These are phyloP conservation scores for Istiophorus platypterus DNA, from an alignment of 2,113 vertebrate genomes.

Conservation along the genomic window DNA sequence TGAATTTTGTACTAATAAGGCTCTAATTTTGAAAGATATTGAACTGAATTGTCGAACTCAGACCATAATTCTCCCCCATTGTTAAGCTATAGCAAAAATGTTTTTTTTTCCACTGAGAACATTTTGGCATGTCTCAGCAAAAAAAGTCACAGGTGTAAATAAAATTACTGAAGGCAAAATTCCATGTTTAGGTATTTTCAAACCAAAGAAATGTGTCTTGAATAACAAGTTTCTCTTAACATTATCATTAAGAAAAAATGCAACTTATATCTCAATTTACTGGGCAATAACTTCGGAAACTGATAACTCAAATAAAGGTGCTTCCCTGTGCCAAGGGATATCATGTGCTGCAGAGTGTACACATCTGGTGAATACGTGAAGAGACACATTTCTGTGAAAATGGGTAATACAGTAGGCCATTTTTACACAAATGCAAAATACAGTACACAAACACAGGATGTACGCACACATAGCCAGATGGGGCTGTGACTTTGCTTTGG, in stretches of 20 bases:
- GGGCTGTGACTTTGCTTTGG: conserved; percentile 64
- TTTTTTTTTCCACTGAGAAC: not conserved
- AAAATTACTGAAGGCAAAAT: not conserved
- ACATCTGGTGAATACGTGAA: conserved; percentile 66
- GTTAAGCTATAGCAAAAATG: not conserved
- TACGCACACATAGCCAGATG: conserved; percentile 73
- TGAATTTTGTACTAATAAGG: not conserved
- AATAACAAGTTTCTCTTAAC: conserved; percentile 4
- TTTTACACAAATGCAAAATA: conserved; percentile 68
- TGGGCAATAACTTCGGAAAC: conserved; percentile 11
- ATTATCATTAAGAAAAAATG: conserved; percentile 3
- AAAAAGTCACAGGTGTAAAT: not conserved
- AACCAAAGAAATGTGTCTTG: not conserved
- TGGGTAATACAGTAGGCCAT: conserved; percentile 66
- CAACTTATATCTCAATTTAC: conserved; percentile 17
- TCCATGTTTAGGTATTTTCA: not conserved
- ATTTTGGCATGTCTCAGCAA: not conserved
- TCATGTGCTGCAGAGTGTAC: conserved; percentile 48
- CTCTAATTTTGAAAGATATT: not conserved
- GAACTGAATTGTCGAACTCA: not conserved
- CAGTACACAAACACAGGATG: conserved; percentile 68
- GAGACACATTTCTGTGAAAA: conserved; percentile 62
- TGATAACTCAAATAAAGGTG: conserved; percentile 39
- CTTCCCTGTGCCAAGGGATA: conserved; percentile 56
- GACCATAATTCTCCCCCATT: not conserved